Percentiles rank a stretch among this genome's conserved stretches.
phyloP scores from a whole-genome alignment of 2,797 vertebrate genomes.

The Simalia tracyae region DNA sequence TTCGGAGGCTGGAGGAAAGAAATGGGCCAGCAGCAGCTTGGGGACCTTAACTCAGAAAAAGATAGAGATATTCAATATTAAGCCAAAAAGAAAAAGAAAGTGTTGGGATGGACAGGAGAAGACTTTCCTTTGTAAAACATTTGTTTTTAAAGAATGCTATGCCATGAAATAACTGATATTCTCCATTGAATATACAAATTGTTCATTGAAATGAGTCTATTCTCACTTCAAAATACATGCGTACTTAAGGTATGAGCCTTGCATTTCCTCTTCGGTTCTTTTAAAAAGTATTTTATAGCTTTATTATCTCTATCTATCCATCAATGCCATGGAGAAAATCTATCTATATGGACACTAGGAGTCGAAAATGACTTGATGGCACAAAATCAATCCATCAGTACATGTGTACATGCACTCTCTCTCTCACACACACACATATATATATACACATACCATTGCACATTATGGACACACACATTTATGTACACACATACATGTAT shows the following conservation, averaged over 20 bases:
- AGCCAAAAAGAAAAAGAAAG: neutral
- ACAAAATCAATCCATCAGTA: neutral
- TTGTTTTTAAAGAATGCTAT: constrained; percentile 16
- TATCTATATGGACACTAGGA: neutral
- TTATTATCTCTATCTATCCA: neutral
- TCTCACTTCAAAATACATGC: constrained; percentile 31
- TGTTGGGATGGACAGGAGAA: neutral
- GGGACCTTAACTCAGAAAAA: neutral
- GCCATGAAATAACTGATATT: constrained; percentile 38
- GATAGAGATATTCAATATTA: constrained; percentile 3
- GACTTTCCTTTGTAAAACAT: neutral
- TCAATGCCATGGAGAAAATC: neutral
- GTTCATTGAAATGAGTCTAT: constrained; percentile 37
- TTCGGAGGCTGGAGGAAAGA: neutral
- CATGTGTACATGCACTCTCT: no score
- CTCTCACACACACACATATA: no score
- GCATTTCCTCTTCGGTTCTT: neutral
- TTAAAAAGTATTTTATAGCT: neutral
- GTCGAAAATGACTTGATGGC: neutral
- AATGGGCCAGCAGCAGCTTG: neutral
- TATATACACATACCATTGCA: neutral
- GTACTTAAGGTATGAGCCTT: constrained; percentile 9
- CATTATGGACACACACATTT: neutral
- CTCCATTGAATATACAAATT: constrained; percentile 28
- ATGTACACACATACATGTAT: neutral